Base-by-base conservation (phyloP, 2,113 vertebrate genomes). In the Bubo blakistoni region DNA sequence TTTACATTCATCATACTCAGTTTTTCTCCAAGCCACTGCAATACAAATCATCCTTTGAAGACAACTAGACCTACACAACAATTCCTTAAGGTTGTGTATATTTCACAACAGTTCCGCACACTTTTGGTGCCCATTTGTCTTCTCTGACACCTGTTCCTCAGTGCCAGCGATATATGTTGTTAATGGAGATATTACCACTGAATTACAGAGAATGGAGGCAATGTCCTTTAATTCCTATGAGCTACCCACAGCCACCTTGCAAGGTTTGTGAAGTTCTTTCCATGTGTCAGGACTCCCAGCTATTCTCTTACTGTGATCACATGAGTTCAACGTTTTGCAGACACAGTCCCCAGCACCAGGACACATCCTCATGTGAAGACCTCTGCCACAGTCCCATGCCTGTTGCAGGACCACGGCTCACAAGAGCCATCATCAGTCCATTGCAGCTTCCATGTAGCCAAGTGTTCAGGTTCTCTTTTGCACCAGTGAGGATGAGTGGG, bases 1-100 rank as follows among this genome's bases (percentile, higher is more conserved):
- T 94, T 95, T 91, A 40, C 49, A 87, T 95, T 88, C 34, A 62
- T 96, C 81, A 88, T 24, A 34, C 30, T 77, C 83, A 30, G 54
- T 73, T 95, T 96, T 95, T 80, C 70, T 95, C 54, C 47, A 82
- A 73, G 78, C 27, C 18, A 21, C 32, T 27, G 26, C n/a, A 63
- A 73, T 47, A 92, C 70, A 95, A 94, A 95, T 94, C 51, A 67
- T 65, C 42, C 14, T 62, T 73, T 85, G 46, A 82, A 81, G 71
- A 73, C 71, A 85, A 36, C 62, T 87, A 87, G 59, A 83, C 36
- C 42, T 74, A 65, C 36, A 59, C 19, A 89, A 84, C 52, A 76
- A 59, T 88, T 88, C 70, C 46, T 93, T 88, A 93, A 0, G 2
- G 5, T 27, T 90, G 42, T 58, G 32, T 80, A 44, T 65, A 73